These are phyloP conservation scores for Bombus terrestris DNA, from an alignment of 1,140 invertebrate genomes.

Conservation along the genomic window DNA sequence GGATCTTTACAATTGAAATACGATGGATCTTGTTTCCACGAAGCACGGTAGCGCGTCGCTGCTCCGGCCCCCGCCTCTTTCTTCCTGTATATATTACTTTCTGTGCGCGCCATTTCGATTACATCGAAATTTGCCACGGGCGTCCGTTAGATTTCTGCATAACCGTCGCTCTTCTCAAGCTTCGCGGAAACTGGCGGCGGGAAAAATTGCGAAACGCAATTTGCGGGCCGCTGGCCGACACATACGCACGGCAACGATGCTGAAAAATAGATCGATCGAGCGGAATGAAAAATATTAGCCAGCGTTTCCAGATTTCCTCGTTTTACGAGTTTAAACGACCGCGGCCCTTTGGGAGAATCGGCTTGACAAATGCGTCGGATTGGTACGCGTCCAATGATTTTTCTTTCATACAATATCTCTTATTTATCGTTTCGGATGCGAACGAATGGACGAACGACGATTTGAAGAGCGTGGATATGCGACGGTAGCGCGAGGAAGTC, in stretches of 20 bases:
- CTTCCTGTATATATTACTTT: no score
- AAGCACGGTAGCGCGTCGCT: no score
- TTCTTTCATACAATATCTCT: conserved; percentile 48
- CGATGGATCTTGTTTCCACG: conserved; percentile 40
- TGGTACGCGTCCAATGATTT: conserved; percentile 23
- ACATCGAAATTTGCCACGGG: background rate
- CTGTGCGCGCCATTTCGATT: no score
- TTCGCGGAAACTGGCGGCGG: background rate
- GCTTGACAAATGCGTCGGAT: conserved; percentile 30
- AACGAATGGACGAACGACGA: conserved; percentile 22
- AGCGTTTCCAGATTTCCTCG: conserved; percentile 24
- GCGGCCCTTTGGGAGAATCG: conserved; percentile 15
- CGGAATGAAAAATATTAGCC: conserved; percentile 31
- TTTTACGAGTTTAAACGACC: background rate
- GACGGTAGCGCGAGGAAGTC: background rate
- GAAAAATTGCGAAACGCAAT: background rate
- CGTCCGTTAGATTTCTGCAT: no score
- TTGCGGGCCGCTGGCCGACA: background rate
- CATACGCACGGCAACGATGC: background rate
- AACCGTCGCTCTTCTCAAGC: background rate
- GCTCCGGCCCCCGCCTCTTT: no score
- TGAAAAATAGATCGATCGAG: conserved; percentile 33
- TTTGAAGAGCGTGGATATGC: background rate
- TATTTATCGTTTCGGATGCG: conserved; percentile 22
- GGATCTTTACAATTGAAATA: conserved; percentile 61